Conservation (phyloP, 2,113 vertebrate genomes). For the Guaruba guarouba region DNA sequence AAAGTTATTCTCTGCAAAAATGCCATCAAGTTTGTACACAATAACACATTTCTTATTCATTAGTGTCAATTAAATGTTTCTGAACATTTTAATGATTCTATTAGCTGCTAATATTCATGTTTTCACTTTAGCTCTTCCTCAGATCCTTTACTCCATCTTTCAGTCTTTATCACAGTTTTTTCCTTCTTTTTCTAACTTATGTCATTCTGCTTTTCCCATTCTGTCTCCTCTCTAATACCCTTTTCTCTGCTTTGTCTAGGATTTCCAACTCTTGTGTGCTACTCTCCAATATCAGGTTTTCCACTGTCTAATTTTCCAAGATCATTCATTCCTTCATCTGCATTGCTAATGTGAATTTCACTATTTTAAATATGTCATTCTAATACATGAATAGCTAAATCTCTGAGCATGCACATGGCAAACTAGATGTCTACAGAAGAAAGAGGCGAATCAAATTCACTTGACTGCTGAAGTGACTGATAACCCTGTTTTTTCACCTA, state of each 20-base stretch:
- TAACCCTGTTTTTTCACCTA: neutral
- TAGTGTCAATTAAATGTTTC: neutral
- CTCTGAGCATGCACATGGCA: neutral
- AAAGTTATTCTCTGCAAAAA: neutral
- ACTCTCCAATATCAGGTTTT: neutral
- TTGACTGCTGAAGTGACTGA: neutral
- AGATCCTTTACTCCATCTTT: neutral
- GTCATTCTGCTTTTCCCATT: neutral
- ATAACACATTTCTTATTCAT: neutral
- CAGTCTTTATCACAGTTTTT: neutral
- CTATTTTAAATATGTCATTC: conserved; percentile 18
- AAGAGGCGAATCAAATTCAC: neutral
- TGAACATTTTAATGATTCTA: neutral
- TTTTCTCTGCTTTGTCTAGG: neutral
- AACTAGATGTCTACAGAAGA: neutral
- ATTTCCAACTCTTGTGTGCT: neutral
- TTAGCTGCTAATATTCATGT: neutral
- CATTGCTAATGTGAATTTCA: conserved; percentile 42
- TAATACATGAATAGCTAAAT: neutral
- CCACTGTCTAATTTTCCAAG: neutral
- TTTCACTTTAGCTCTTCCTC: neutral
- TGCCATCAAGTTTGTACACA: neutral
- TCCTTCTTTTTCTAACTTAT: neutral
- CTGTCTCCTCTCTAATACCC: neutral
- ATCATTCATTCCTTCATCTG: neutral